Evolutionary conservation across 2,113 vertebrate genomes (phyloP), one percentile per base, ranked within the genome.

Genomic region (Halcyon malimbica): DNA sequence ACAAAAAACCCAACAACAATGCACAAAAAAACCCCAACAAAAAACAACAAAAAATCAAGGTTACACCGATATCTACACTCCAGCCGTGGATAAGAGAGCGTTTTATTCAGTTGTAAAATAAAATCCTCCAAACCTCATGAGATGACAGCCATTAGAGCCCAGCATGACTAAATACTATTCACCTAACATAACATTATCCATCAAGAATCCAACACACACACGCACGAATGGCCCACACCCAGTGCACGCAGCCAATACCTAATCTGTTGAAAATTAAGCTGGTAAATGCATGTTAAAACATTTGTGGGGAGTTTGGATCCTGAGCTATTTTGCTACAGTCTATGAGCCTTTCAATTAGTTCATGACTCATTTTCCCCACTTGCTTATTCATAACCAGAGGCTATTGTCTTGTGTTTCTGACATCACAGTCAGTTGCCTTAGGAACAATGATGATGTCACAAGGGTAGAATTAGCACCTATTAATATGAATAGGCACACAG

Each of bases 391-490:
- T 46, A 16, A 48, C 88, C 90, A 7, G 60, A 56, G 96, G 88
- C 86, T 60, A 94, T 92, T 97, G 93, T 96, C 90, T 59, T 56
- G 69, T 96, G 94, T 97, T 96, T 93, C 84, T 97, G 97, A 97
- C 97, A 97, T 97, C 97, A 97, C 92, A 29, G 54, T 6, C 60
- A 1, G 16, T 94, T 28, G 8, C 96, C 87, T 4, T 25, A 79
- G 96, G 39, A 85, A 96, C 92, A 1, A 25, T 9, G 96, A 83
- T 97, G 97, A 97, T 39, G 91, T 96, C 94, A 97, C 67, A 1
- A 19, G 75, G 51, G 25, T 71, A 93, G 96, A 96, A 96, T 97
- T 95, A 94, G 17, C 93, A 63, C 95, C 91, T 75, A 51, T 78
- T 71, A 91, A 85, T 81, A 20, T 16, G 51, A 90, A 73, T 25